Evolutionary conservation across 2,888 invertebrate species (phyloP).

Genomic region (Chaitophorus viminalis): DNA sequence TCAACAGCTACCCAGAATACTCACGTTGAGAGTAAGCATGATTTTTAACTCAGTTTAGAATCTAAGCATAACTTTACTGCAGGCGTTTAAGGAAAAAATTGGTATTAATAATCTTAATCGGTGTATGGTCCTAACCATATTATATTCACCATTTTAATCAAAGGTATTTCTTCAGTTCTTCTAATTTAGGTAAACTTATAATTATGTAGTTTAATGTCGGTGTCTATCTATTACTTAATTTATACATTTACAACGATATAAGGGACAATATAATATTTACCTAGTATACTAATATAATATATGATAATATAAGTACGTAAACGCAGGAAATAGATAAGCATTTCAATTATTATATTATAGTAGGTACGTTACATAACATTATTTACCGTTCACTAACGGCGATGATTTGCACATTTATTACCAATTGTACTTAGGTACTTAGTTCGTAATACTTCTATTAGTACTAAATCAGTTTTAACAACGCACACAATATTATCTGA

Average conservation of each 20-base stretch:
- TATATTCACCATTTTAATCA: too few relatives aligned
- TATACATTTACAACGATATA: neutral
- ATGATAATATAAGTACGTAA: neutral
- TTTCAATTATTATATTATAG: neutral
- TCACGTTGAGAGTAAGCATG: slow-evolving; percentile 73
- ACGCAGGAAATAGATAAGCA: neutral
- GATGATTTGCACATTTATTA: slow-evolving; percentile 9
- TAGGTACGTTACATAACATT: neutral
- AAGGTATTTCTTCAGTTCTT: too few relatives aligned
- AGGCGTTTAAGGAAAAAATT: too few relatives aligned
- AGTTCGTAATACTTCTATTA: neutral
- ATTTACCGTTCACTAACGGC: neutral
- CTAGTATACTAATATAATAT: neutral
- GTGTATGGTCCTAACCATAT: too few relatives aligned
- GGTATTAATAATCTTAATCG: too few relatives aligned
- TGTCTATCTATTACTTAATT: neutral
- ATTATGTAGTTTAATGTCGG: too few relatives aligned
- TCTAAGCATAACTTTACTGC: too few relatives aligned
- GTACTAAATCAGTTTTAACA: neutral
- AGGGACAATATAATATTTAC: neutral
- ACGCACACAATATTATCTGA: neutral
- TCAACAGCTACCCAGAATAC: slow-evolving; percentile 88
- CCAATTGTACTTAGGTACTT: neutral
- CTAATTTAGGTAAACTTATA: neutral
- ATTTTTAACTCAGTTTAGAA: too few relatives aligned